Evolutionary conservation across 2,888 invertebrate species (phyloP).

Genomic region (Acleris emargana): DNA sequence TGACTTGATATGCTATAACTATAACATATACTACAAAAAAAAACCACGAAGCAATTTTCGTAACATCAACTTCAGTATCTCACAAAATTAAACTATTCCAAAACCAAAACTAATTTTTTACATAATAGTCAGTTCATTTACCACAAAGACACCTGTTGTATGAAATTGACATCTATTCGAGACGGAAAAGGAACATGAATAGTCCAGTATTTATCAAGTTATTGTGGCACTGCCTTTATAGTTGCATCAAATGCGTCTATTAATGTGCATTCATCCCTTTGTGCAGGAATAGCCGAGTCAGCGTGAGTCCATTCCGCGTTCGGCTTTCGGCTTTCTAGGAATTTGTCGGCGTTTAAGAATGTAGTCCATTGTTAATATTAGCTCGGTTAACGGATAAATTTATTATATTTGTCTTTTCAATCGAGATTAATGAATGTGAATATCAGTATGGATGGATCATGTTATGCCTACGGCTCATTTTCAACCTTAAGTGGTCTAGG

Average conservation of each 20-base stretch:
- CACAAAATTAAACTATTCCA: no score
- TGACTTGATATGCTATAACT: no score
- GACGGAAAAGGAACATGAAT: constrained; percentile 43
- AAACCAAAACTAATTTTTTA: no score
- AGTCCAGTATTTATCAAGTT: constrained; percentile 69
- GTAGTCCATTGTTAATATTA: constrained; percentile 37
- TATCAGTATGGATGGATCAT: background rate
- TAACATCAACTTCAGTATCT: no score
- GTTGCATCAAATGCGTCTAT: constrained; percentile 67
- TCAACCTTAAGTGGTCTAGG: background rate
- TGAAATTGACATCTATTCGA: constrained; percentile 37
- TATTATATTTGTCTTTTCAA: constrained; percentile 31
- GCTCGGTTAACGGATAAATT: constrained; percentile 26
- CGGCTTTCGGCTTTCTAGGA: constrained; percentile 59
- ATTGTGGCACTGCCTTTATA: constrained; percentile 64
- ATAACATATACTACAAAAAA: no score
- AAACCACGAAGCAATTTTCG: no score
- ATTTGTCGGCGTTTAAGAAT: constrained; percentile 49
- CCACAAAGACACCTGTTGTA: background rate
- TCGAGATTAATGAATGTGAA: constrained; percentile 26
- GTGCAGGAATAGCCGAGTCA: constrained; percentile 61
- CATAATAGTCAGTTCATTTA: background rate
- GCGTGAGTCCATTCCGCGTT: constrained; percentile 59
- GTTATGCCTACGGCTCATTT: background rate
- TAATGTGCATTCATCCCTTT: constrained; percentile 61